Evolutionary conservation across 2,113 vertebrate species (phyloP).

Genomic region (Lathamus discolor): DNA sequence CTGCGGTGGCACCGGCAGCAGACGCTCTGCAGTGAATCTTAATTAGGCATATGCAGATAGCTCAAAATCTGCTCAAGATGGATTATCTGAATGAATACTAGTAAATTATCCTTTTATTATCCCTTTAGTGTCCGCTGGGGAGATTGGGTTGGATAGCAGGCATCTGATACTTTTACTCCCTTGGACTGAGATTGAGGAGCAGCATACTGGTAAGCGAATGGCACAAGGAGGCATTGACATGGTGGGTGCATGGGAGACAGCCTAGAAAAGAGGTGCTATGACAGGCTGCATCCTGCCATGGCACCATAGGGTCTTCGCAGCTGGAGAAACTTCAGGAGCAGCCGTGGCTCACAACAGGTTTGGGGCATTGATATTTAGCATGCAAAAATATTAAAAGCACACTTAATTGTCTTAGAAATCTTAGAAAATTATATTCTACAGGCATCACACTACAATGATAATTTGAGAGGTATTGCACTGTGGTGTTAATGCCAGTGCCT

Average conservation of each 20-base stretch:
- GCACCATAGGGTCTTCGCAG: neutral
- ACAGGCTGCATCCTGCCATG: neutral
- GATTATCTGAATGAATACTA: constrained; percentile 51
- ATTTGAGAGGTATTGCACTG: neutral
- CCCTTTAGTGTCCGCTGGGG: constrained; percentile 32
- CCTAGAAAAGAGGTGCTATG: neutral
- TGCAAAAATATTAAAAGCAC: neutral
- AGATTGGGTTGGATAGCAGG: constrained; percentile 11
- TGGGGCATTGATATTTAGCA: neutral
- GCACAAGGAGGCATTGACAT: neutral
- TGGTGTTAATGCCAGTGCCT: neutral
- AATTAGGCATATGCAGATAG: constrained; percentile 51
- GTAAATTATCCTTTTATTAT: constrained; percentile 59
- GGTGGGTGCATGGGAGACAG: accelerated
- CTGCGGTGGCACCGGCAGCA: neutral
- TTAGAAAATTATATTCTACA: neutral
- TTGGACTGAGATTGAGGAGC: neutral
- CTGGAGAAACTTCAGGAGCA: accelerated
- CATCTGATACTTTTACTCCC: neutral
- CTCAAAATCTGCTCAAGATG: constrained; percentile 48
- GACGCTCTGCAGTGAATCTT: constrained; percentile 43
- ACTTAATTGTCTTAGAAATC: neutral
- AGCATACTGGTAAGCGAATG: neutral
- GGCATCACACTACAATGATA: too few species aligned
- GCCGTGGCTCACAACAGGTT: neutral